Conservation (phyloP, 2,113 vertebrate species). For the Actinemys pallida region DNA sequence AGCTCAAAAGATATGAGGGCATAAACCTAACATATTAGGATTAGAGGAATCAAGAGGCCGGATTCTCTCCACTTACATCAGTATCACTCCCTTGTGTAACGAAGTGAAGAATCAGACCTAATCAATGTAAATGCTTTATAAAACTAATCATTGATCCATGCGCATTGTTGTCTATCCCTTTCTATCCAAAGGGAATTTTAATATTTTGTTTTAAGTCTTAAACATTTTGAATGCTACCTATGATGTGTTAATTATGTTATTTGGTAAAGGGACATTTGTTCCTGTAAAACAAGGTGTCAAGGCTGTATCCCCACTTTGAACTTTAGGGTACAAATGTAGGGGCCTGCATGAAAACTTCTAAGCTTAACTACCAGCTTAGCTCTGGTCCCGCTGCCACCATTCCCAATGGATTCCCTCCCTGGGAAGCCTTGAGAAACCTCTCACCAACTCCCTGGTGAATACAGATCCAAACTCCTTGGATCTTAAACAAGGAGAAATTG, state of each 20-base stretch:
- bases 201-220: background rate
- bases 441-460: too few relatives aligned
- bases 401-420: too few relatives aligned
- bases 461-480: too few relatives aligned
- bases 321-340: too few relatives aligned
- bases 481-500: too few relatives aligned
- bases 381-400: too few relatives aligned
- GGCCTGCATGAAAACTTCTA: too few relatives aligned
- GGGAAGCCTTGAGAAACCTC: too few relatives aligned
- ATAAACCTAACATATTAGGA: background rate
- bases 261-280: background rate
- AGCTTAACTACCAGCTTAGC: too few relatives aligned
- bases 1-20: conserved; percentile 1
- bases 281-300: background rate
- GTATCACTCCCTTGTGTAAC: background rate
- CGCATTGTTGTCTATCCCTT: rapidly evolving
- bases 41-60: background rate
- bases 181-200: background rate
- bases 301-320: too few relatives aligned
- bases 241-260: background rate
- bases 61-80: background rate
- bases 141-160: background rate
- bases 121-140: rapidly evolving
- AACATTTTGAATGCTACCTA: background rate
- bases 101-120: background rate